Base-by-base conservation (phyloP, 2,888 invertebrate genomes). In the Meandrusa payeni region DNA sequence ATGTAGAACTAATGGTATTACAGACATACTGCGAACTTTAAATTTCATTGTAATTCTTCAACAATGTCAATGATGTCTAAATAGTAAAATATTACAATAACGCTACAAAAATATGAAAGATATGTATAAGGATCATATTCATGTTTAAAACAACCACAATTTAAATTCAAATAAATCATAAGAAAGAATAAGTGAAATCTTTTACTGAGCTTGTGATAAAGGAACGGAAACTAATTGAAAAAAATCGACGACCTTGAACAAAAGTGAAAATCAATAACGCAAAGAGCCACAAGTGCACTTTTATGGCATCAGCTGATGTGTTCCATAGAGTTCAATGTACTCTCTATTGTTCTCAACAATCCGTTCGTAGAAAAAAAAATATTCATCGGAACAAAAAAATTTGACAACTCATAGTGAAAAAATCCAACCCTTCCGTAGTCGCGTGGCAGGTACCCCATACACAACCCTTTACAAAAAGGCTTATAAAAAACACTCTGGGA, bases 401-500 rank as follows among this genome's bases (percentile, higher is more conserved):
- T n/a, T 67, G 62, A 62, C 69, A 63, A 63, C 71, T 59, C 67
- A 77, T 81, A 77, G 50, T 68, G 60, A 83, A 86, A 86, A 85
- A 85, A 75, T 52, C 60, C 66, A 83, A 86, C 86, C 87, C 87
- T 82, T 86, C 76, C 76, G 70, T 56, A 53, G 75, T 73, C 76
- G 74, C 74, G 78, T 74, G 75, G 82, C 87, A 87, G 87, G 87
- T 87, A 87, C 83, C 78, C 76, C 76, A 68, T 59, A 72, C 71
- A 72, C 79, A 86, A 86, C 83, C 83, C 86, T 81, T 83, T 86
- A 82, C 64, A 81, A 81, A 83, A 83, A 80, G 71, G 74, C 76
- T 76, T 72, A 83, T 70, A 83, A 87, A 86, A 86, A 80, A 85
- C 67, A 62, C 74, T 74, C 74, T 58, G 85, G 81, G 80, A 76